phyloP scores from a whole-genome alignment of 2,888 invertebrate species.

The Elmis aenea region DNA sequence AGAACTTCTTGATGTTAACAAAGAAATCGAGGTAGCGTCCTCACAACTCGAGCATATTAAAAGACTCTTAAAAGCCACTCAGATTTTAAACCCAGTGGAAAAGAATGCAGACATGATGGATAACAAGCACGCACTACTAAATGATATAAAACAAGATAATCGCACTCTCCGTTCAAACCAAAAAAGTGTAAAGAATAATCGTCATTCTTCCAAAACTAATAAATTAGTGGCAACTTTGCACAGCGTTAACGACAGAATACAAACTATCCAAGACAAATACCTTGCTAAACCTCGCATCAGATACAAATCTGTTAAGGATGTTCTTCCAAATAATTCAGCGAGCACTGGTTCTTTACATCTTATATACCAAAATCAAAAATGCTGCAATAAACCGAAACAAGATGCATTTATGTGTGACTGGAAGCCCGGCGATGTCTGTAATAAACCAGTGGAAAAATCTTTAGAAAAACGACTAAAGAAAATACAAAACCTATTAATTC shows the following conservation, averaged over 20 bases:
- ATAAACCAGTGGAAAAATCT: too few relatives aligned
- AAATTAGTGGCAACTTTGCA: constrained; percentile 29
- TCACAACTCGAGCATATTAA: constrained; percentile 27
- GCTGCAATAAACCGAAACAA: too few relatives aligned
- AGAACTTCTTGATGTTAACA: constrained; percentile 20
- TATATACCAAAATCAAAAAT: too few relatives aligned
- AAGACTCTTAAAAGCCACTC: constrained; percentile 16
- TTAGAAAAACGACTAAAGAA: too few relatives aligned
- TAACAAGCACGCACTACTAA: neutral
- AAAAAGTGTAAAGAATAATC: too few relatives aligned
- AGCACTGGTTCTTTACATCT: too few relatives aligned
- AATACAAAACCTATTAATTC: too few relatives aligned
- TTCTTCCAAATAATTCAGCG: too few relatives aligned
- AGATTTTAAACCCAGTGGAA: constrained; percentile 6
- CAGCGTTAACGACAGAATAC: constrained; percentile 28
- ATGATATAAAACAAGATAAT: neutral
- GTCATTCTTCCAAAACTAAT: too few relatives aligned
- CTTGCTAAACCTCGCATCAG: constrained; percentile 19
- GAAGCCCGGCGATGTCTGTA: too few relatives aligned
- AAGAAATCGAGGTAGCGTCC: constrained; percentile 26
- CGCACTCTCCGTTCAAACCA: too few relatives aligned
- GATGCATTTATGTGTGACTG: too few relatives aligned
- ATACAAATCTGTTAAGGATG: constrained; percentile 21
- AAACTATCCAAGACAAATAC: constrained; percentile 33
- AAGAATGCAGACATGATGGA: constrained; percentile 6